phyloP scores from a whole-genome alignment of 2,113 vertebrate genomes.

The Aplodontia rufa region DNA sequence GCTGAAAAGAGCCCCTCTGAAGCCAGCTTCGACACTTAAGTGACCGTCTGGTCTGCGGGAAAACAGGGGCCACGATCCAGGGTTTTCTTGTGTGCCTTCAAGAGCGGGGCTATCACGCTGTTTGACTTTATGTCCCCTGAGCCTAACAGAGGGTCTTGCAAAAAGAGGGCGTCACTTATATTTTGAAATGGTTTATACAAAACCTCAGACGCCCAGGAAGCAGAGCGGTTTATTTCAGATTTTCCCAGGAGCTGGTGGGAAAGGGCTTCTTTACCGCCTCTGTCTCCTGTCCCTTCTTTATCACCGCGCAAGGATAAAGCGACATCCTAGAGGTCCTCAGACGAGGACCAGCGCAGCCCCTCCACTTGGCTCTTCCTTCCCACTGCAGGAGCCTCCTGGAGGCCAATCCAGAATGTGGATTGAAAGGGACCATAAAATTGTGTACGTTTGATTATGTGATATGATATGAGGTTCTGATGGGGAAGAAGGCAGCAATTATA shows the following conservation, averaged over 20 bases:
- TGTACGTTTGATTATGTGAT: neutral
- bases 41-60: neutral
- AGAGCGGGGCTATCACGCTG: neutral
- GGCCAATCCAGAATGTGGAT: too few relatives aligned
- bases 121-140: neutral
- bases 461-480: neutral
- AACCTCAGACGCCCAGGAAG: neutral
- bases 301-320: neutral
- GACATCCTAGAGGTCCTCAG: neutral
- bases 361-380: neutral
- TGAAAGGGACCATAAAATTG: neutral
- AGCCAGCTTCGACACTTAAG: neutral
- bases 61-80: neutral
- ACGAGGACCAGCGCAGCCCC: rapidly evolving
- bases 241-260: neutral
- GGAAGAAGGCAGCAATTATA: neutral
- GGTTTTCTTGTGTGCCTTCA: neutral
- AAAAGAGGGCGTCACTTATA: conserved; percentile 3
- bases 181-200: neutral
- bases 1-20: neutral
- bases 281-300: neutral
- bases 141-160: neutral
- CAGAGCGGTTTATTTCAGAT: neutral
- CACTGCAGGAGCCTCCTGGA: neutral
- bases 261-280: neutral